These are phyloP conservation scores for Meleagris gallopavo DNA, from an alignment of 2,113 vertebrate species.

Conservation along the genomic window DNA sequence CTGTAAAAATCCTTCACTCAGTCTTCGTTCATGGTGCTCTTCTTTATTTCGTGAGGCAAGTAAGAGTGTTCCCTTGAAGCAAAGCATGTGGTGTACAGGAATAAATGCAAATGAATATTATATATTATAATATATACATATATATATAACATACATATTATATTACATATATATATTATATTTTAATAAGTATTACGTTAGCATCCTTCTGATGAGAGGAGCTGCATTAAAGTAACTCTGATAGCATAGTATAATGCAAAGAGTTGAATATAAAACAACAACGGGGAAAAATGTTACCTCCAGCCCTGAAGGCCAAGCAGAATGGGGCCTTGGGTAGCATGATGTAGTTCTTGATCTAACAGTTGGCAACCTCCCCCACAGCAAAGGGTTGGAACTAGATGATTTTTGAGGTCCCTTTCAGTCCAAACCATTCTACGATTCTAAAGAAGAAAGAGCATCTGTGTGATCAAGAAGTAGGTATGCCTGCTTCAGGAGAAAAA, in stretches of 20 bases:
- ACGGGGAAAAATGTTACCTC: background rate
- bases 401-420: too few species aligned
- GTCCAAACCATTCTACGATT: too few species aligned
- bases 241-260: background rate
- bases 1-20: background rate
- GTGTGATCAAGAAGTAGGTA: background rate
- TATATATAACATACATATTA: too few species aligned
- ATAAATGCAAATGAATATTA: background rate
- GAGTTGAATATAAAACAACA: rapidly evolving
- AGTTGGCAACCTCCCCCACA: too few species aligned
- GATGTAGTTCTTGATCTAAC: too few species aligned
- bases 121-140: background rate
- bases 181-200: background rate
- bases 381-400: too few species aligned
- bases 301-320: too few species aligned
- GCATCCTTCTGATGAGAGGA: rapidly evolving
- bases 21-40: background rate
- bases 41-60: rapidly evolving
- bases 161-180: background rate
- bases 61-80: background rate
- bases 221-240: background rate
- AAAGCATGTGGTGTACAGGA: background rate
- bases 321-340: too few species aligned
- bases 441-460: background rate
- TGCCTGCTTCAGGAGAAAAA: background rate